phyloP scores from a whole-genome alignment of 2,888 invertebrate species.

The Anoplius nigerrimus region DNA sequence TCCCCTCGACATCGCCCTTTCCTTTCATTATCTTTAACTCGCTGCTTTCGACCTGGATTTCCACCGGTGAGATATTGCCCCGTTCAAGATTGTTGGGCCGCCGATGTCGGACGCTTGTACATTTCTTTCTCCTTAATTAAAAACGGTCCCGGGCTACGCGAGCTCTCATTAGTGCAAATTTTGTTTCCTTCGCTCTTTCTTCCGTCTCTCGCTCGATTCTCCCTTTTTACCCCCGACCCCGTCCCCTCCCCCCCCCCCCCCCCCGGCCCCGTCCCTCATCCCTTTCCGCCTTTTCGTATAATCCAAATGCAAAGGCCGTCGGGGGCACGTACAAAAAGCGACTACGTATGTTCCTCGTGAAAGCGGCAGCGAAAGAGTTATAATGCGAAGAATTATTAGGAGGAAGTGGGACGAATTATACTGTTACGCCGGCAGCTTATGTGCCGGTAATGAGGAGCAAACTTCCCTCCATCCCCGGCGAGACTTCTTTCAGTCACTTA shows the following conservation, averaged over 20 bases:
- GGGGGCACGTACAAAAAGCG: too few relatives aligned
- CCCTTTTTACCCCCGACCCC: neutral
- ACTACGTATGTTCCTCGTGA: too few relatives aligned
- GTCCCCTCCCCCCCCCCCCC: conserved; percentile 1
- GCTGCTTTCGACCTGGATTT: conserved; percentile 13
- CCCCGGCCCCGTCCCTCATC: neutral
- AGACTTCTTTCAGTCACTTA: conserved; percentile 20
- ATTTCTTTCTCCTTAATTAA: conserved; percentile 18
- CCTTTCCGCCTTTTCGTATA: neutral
- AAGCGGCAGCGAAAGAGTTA: conserved; percentile 1
- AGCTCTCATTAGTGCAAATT: conserved; percentile 20
- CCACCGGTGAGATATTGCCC: neutral
- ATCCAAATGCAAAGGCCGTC: too few relatives aligned
- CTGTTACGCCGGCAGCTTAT: neutral
- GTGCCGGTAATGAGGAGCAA: conserved; percentile 1
- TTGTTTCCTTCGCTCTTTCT: conserved; percentile 3
- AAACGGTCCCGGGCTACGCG: conserved; percentile 1
- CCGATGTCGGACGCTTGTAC: conserved; percentile 14
- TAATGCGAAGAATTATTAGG: neutral
- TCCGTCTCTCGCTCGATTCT: conserved; percentile 2
- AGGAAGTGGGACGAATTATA: conserved; percentile 6
- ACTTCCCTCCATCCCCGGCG: neutral
- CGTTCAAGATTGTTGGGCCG: conserved; percentile 11
- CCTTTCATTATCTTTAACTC: neutral
- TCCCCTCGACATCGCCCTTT: neutral